These are phyloP conservation scores for Thymelicus sylvestris DNA, from an alignment of 2,888 invertebrate genomes.

Conservation along the genomic window DNA sequence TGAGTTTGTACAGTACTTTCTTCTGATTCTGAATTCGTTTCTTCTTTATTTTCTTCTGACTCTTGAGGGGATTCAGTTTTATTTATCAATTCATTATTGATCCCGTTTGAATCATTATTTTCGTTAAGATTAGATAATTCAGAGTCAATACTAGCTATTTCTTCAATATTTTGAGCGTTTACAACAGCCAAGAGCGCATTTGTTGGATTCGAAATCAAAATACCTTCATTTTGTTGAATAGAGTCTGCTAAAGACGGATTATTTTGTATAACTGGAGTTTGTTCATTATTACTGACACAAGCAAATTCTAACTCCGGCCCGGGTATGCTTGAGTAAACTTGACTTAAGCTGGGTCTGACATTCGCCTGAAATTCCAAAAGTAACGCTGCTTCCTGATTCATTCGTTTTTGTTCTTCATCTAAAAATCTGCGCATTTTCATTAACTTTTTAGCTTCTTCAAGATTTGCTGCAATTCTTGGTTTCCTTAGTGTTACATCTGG, in stretches of 20 bases:
- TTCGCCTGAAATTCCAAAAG: constrained; percentile 79
- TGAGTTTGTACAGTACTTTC: constrained; percentile 4
- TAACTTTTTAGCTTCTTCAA: constrained; percentile 86
- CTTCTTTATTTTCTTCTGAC: constrained; percentile 1
- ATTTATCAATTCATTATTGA: background rate
- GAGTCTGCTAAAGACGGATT: constrained; percentile 40
- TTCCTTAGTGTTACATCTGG: constrained; percentile 85
- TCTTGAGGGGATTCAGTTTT: background rate
- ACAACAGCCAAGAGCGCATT: constrained; percentile 33
- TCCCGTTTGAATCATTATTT: constrained; percentile 32
- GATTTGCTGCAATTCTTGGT: constrained; percentile 88
- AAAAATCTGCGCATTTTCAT: constrained; percentile 88
- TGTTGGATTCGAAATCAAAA: constrained; percentile 31
- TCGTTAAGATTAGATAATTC: constrained; percentile 25
- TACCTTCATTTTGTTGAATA: constrained; percentile 40
- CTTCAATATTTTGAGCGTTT: constrained; percentile 33
- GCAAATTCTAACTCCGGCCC: constrained; percentile 81
- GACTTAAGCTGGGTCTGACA: constrained; percentile 76
- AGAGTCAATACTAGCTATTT: constrained; percentile 14
- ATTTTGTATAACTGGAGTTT: constrained; percentile 44
- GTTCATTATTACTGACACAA: constrained; percentile 59
- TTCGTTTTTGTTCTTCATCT: constrained; percentile 85
- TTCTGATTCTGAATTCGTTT: constrained; percentile 9
- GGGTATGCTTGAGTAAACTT: constrained; percentile 77
- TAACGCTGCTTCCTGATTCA: constrained; percentile 79